These are phyloP conservation scores for Apis laboriosa DNA, from an alignment of 1,140 invertebrate species.

Conservation along the genomic window DNA sequence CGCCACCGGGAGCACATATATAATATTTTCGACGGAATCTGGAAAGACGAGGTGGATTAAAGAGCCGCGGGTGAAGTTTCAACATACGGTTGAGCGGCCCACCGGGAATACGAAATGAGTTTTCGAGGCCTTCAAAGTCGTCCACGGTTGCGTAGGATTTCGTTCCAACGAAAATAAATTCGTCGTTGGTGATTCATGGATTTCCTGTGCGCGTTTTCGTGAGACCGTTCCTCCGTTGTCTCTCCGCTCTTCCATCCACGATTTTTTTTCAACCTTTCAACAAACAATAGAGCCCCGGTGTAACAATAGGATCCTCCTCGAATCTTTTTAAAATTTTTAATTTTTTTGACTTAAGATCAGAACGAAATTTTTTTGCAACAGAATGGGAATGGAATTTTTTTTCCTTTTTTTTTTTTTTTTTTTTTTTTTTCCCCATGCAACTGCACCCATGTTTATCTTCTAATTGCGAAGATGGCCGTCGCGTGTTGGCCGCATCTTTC, in stretches of 20 bases:
- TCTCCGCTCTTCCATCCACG: not conserved
- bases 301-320: not conserved
- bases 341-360: not conserved
- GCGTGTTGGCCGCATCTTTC: conserved; percentile 39
- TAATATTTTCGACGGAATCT: conserved; percentile 20
- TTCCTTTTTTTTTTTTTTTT: too few species aligned
- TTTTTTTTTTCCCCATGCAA: not conserved
- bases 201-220: conserved; percentile 35
- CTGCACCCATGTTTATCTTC: conserved; percentile 34
- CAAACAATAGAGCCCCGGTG: not conserved
- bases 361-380: not conserved
- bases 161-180: conserved; percentile 49
- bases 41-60: conserved; percentile 19
- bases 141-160: conserved; percentile 45
- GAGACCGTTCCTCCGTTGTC: not conserved
- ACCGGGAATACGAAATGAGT: conserved; percentile 42
- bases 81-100: conserved; percentile 13
- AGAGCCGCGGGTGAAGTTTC: conserved; percentile 10
- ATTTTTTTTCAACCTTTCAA: not conserved
- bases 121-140: conserved; percentile 40
- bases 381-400: not conserved
- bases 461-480: conserved; percentile 22
- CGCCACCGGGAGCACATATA: not conserved
- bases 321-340: not conserved
- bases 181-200: conserved; percentile 44